phyloP scores from a whole-genome alignment of 2,888 invertebrate species.

The Zeuzera pyrina region DNA sequence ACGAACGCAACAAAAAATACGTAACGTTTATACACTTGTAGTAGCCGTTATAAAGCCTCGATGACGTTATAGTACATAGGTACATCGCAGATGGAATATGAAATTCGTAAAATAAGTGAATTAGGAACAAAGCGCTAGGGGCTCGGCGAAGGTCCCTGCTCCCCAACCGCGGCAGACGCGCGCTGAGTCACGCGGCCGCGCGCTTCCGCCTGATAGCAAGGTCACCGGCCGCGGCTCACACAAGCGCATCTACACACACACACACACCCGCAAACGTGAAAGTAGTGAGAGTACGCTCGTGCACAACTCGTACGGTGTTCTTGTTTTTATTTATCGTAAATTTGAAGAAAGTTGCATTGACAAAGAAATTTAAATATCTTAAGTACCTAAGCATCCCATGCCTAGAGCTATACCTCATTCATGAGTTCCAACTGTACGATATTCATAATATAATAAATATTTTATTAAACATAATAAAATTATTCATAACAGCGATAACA shows the following conservation, averaged over 20 bases:
- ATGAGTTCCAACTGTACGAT: too few relatives aligned
- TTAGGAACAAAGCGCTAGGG: conserved; percentile 14
- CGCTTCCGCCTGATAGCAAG: conserved; percentile 73
- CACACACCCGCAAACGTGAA: conserved; percentile 39
- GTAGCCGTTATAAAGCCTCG: not conserved
- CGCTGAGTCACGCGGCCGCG: conserved; percentile 61
- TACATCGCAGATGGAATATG: conserved; percentile 2
- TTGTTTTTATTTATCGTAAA: too few relatives aligned
- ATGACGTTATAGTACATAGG: not conserved
- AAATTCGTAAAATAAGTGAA: not conserved
- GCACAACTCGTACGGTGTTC: conserved; percentile 11
- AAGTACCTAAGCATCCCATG: too few relatives aligned
- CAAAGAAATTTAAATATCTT: too few relatives aligned
- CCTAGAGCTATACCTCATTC: too few relatives aligned
- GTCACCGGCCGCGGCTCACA: conserved; percentile 64
- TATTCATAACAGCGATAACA: too few relatives aligned
- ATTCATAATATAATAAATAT: too few relatives aligned
- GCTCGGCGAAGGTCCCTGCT: conserved; percentile 54
- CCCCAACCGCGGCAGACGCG: conserved; percentile 51
- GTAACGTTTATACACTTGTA: not conserved
- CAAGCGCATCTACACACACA: conserved; percentile 20
- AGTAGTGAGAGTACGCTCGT: conserved; percentile 67
- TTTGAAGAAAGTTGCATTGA: too few relatives aligned
- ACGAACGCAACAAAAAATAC: not conserved
- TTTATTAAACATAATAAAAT: too few relatives aligned